Base-by-base conservation (phyloP, 1,140 invertebrate species). In the Philopotamus ludificatus region DNA sequence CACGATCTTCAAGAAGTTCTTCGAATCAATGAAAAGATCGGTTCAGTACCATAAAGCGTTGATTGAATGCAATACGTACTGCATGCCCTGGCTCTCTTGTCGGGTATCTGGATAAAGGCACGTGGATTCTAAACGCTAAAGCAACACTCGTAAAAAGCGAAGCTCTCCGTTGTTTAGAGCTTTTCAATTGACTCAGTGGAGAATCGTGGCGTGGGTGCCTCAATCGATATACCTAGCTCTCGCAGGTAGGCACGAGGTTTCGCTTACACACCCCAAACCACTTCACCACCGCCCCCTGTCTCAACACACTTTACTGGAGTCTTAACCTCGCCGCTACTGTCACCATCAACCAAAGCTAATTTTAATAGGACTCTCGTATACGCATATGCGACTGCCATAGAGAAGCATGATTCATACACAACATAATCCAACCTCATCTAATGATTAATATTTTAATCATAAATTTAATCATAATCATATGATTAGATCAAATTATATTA, bases 171-270 rank as follows among this genome's bases (percentile, higher is more conserved):
- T 60, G 42, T 60, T 60, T 60, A 57, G 41, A 16, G 57, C 18
- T 60, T 60, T 60, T 60, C 57, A 60, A 60, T 60, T 60, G 57
- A 60, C 44, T 47, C 44, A 15, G 26, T 21, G 10, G 26, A 41
- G 54, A 15, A 8, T 53, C 25, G 15, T 28, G 26, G 23, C 21
- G 25, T 23, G 57, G 57, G 55, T 15, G 55, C 21, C 10, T 23
- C 39, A 60, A 60, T 60, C 57, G 57, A 60, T 60, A 60, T 34
- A 39, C 26, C 54, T 1, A 10, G 34, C n/a, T n/a, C 18, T 60
- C 47, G 44, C 57, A 60, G 42, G 57, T 60, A 39, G 57, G 42
- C 42, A 41, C 15, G 28, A 23, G 23, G n/a, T 34, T 26, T 23
- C 21, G 34, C 7, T 23, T 23, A 34, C 51, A 34, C 42, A 18